Conservation (phyloP, 2,113 vertebrate species). For the Sapajus apella region DNA sequence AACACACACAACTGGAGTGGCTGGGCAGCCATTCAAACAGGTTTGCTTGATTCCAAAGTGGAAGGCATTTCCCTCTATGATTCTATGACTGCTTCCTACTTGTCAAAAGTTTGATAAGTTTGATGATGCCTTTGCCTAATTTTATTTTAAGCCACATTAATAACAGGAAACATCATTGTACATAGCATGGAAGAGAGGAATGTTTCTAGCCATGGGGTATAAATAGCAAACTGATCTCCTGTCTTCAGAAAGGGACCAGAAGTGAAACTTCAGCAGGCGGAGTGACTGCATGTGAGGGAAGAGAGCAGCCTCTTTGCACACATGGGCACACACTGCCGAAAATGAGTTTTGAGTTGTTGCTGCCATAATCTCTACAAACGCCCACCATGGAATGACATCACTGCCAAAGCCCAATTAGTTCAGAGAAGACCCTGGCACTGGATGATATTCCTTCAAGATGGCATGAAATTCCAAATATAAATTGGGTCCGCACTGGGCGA, state of each 20-base stretch:
- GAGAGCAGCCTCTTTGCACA: conserved; percentile 69
- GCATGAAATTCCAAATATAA: conserved; percentile 80
- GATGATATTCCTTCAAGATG: conserved; percentile 77
- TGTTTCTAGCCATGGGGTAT: conserved; percentile 49
- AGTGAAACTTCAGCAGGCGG: conserved; percentile 57
- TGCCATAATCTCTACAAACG: conserved; percentile 75
- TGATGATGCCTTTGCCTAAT: conserved; percentile 19
- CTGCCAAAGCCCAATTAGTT: conserved; percentile 82
- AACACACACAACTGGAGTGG: background rate
- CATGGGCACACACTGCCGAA: conserved; percentile 69
- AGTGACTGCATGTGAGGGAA: conserved; percentile 55
- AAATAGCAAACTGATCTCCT: conserved; percentile 67
- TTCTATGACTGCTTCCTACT: background rate
- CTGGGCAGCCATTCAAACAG: background rate
- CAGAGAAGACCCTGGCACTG: conserved; percentile 79
- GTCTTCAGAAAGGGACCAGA: conserved; percentile 57
- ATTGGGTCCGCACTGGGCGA: conserved; percentile 74
- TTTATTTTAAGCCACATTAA: conserved; percentile 61
- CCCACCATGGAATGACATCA: conserved; percentile 79
- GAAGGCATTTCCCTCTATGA: background rate
- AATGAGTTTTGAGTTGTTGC: conserved; percentile 62
- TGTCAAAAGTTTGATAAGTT: conserved; percentile 41
- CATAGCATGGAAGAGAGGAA: conserved; percentile 2
- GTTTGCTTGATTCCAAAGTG: background rate
- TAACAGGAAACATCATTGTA: conserved; percentile 43